phyloP scores from a whole-genome alignment of 2,888 invertebrate genomes.

The Sarcophaga variegata region DNA sequence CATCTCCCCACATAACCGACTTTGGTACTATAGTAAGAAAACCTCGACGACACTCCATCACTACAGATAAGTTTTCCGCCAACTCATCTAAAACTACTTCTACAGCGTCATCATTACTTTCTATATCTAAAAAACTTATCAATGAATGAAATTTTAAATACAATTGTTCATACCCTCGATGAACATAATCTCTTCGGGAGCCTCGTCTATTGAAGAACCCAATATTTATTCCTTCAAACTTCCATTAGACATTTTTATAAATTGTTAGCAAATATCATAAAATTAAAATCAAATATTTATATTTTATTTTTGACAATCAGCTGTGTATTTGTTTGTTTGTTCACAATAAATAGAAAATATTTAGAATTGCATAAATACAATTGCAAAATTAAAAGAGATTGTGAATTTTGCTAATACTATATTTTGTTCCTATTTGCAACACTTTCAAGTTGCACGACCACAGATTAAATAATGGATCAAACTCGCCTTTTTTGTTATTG shows the following conservation, averaged over 20 bases:
- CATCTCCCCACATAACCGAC: too few relatives aligned
- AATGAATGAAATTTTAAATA: neutral
- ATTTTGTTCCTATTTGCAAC: too few relatives aligned
- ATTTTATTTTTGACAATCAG: neutral
- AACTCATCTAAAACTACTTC: too few relatives aligned
- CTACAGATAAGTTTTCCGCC: too few relatives aligned
- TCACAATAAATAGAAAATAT: neutral
- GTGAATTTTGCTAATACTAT: neutral
- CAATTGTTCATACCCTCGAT: neutral
- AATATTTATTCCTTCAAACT: neutral
- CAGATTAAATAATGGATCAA: too few relatives aligned
- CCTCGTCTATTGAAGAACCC: neutral
- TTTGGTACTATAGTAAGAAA: too few relatives aligned
- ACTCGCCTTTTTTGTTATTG: too few relatives aligned
- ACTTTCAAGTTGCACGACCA: too few relatives aligned
- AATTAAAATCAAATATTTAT: neutral
- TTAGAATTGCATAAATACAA: neutral
- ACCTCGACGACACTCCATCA: too few relatives aligned
- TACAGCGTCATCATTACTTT: too few relatives aligned
- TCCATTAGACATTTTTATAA: neutral
- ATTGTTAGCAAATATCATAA: neutral
- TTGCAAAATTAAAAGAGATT: neutral
- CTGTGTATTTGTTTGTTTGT: neutral
- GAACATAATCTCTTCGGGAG: neutral
- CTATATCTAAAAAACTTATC: neutral